Conservation (phyloP, 2,113 vertebrate species). For the Silurus glanis region DNA sequence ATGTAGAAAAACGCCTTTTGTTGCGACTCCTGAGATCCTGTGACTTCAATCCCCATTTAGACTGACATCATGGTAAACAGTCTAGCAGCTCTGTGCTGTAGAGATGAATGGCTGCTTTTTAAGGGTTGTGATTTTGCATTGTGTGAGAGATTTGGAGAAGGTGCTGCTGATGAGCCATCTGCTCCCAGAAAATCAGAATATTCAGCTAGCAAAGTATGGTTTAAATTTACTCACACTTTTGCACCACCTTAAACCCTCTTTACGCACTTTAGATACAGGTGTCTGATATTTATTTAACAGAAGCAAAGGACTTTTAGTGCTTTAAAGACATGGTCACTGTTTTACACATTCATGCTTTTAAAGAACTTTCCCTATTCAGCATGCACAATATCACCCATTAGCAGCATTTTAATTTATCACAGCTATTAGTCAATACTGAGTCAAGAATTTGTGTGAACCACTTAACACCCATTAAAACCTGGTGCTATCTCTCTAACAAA, state of each 20-base stretch:
- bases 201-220: not conserved
- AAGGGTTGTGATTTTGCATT: constrained; percentile 38
- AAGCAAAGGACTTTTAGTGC: not conserved
- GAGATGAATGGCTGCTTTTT: constrained; percentile 43
- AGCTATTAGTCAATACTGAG: too few species aligned
- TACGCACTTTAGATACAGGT: too few species aligned
- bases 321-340: not conserved
- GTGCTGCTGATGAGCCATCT: constrained; percentile 51
- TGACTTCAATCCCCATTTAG: constrained; percentile 49
- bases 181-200: constrained; percentile 18
- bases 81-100: constrained; percentile 39
- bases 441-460: not conserved
- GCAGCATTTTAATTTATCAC: not conserved
- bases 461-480: not conserved
- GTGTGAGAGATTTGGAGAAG: constrained; percentile 27
- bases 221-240: not conserved
- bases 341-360: not conserved
- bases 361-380: not conserved
- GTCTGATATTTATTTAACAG: not conserved
- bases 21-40: constrained; percentile 6
- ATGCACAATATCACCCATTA: not conserved
- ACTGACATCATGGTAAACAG: constrained; percentile 38
- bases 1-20: not conserved
- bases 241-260: not conserved
- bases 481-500: not conserved